Base-by-base conservation (phyloP, 2,113 vertebrate genomes). In the Spheniscus mendiculus region DNA sequence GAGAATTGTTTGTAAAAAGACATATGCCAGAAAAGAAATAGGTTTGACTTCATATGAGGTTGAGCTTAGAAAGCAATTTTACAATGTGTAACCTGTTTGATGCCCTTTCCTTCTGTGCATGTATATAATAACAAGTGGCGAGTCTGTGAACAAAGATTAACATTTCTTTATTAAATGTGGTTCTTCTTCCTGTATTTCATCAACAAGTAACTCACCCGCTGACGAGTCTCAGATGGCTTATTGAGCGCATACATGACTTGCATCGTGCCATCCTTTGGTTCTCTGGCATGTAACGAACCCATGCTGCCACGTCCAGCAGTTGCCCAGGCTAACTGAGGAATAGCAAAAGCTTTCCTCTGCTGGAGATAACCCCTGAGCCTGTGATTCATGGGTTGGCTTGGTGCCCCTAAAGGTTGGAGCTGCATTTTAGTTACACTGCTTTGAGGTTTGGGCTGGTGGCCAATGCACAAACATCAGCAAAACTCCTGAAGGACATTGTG, bases 301-400 rank as follows among this genome's bases (percentile, higher is more conserved):
- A 29, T 0, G 10, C 77, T 47, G 11, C 42, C 62, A 69, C 0
- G 0, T 72, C 16, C 45, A 38, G 47, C 42, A 10, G 6, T 21
- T 78, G 40, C 50, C 27, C 36, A n/a, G 62, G n/a, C 11, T 12
- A 12, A 32, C 10, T 6, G 50, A 69, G 32, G 67, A 58, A 72
- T 25, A 42, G 18, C 44, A 44, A 65, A 73, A 77, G 9, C n/a
- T 81, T 29, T 83, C 14, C 29, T n/a, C 71, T 61, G 40, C 50
- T 74, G 73, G 27, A 81, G 19, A 16, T 50, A 53, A 18, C 10
- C 30, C 58, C 65, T 19, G 12, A 71, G 19, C 40, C 32, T 67
- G 6, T 5, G 9, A 47, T 38, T 77, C 59, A 38, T 0, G 5
- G 36, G 30, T 5, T 58, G 25, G 40, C n/a, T 70, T 79, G 38